A percentile compares a stretch with the other conserved stretches of the same genome.
These are phyloP conservation scores for Thamnophis elegans DNA, from an alignment of 2,797 vertebrate species.

Conservation along the genomic window DNA sequence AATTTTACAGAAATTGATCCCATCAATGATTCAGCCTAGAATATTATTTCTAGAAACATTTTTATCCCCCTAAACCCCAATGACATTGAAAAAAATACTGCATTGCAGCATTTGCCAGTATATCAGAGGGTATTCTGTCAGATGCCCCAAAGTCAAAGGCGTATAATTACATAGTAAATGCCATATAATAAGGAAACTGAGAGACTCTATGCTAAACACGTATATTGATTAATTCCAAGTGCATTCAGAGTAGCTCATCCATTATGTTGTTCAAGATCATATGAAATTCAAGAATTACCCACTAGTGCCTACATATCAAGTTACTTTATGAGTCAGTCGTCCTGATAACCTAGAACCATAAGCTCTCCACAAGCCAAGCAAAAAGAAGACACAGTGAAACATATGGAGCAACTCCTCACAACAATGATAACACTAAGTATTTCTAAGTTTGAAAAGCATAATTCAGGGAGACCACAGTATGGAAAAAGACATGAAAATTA, in stretches of 20 bases:
- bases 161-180: conserved; percentile 59
- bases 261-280: conserved; percentile 46
- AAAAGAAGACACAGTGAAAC: conserved; percentile 31
- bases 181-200: conserved; percentile 55
- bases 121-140: conserved; percentile 62
- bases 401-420: conserved; percentile 45
- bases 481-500: not conserved
- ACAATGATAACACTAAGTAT: conserved; percentile 42
- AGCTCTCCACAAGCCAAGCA: conserved; percentile 33
- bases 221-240: conserved; percentile 25
- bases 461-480: conserved; percentile 28
- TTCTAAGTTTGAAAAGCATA: conserved; percentile 20
- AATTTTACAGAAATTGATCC: conserved; percentile 43
- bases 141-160: conserved; percentile 67
- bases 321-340: rapidly evolving
- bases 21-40: not conserved
- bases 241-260: conserved; percentile 49
- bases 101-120: conserved; percentile 77
- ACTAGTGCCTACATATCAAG: conserved; percentile 16
- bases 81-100: conserved; percentile 81
- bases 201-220: conserved; percentile 55
- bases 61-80: conserved; percentile 67
- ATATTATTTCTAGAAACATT: conserved; percentile 41
- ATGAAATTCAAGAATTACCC: conserved; percentile 35
- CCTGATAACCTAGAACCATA: conserved; percentile 24